Evolutionary conservation across 2,113 vertebrate species (phyloP), one percentile per base, ranked within the genome.

Genomic region (Misgurnus mizolepis): DNA sequence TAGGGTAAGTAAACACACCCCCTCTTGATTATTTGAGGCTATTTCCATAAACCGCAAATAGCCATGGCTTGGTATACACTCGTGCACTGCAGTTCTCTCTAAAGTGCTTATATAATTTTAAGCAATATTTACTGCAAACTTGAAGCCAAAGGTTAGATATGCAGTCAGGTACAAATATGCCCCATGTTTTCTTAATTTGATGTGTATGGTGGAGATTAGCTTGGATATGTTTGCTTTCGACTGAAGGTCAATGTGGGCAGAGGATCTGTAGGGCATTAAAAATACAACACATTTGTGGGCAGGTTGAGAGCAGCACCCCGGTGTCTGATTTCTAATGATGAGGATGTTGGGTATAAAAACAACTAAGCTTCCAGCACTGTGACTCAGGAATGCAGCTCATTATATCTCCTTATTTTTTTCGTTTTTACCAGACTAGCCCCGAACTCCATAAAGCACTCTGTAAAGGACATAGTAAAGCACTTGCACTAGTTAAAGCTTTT

Each of bases 161-260:
- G 43, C 60, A 22, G 17, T 78, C 53, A 73, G 55, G 64, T 79
- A 66, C 64, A 81, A 87, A 84, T 53, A 60, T 61, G 40, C 70
- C 47, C 50, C 7, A 41, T 80, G 58, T 45, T 64, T 74, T 82
- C 73, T 85, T 80, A 65, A 81, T 85, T 61, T 82, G 50, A 85
- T 87, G 74, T 81, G 84, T 83, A 77, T 17, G 11, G 58, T 76
- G 5, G 8, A 65, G 77, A 81, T 68, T 68, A 39, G 55, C 71
- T 53, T 9, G 61, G 85, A 80, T 72, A 47, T 84, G 83, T 84
- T 87, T 86, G 83, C 79, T 87, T 12, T 83, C 73, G 58, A 82
- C 55, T 86, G 86, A 92, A 90, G 89, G 88, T 90, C 88, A 89
- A 60, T 64, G 71, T 84, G 79, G 81, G 81, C 74, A 85, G 60